Percentiles rank a stretch among this genome's conserved stretches.
Evolutionary conservation across 2,113 vertebrate genomes (phyloP).

Genomic region (Clarias macrocephalus): DNA sequence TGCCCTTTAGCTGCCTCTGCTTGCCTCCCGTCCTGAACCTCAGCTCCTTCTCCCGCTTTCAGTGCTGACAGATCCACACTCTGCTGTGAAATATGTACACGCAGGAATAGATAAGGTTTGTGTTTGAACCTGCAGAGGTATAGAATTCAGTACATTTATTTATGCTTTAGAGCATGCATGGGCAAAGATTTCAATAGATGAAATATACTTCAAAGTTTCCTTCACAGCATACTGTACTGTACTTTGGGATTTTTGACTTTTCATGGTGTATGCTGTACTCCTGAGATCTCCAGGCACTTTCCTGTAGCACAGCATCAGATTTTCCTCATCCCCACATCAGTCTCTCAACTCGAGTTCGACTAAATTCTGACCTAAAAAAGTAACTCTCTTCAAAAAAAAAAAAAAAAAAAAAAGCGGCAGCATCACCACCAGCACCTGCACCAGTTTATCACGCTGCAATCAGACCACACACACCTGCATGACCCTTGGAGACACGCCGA

Average conservation of each 20-base stretch:
- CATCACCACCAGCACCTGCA: neutral
- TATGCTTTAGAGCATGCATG: constrained; percentile 16
- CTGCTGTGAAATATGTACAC: constrained; percentile 25
- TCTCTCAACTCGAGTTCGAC: neutral
- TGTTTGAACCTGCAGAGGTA: constrained; percentile 33
- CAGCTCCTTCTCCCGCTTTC: constrained; percentile 24
- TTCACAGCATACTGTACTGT: constrained; percentile 12
- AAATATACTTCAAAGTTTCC: constrained; percentile 25
- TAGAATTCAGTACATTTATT: constrained; percentile 23
- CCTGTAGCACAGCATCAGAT: neutral
- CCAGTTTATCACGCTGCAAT: constrained; percentile 18
- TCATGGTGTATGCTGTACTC: neutral
- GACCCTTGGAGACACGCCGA: constrained; percentile 12
- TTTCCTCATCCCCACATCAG: constrained; percentile 4
- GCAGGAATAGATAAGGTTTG: constrained; percentile 29
- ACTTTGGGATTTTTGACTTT: constrained; percentile 20
- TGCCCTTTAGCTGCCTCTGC: constrained; percentile 44
- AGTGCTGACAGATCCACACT: constrained; percentile 18
- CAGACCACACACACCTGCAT: constrained; percentile 44
- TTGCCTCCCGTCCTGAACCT: constrained; percentile 12
- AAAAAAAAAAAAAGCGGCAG: constrained; percentile 5
- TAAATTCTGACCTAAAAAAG: constrained; percentile 16
- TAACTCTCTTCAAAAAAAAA: neutral
- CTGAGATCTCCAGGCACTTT: constrained; percentile 8
- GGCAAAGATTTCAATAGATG: constrained; percentile 10